A percentile compares a stretch with the other conserved stretches of the same genome.
Conservation (phyloP, 1,140 invertebrate genomes). For the Aphelinus certus region DNA sequence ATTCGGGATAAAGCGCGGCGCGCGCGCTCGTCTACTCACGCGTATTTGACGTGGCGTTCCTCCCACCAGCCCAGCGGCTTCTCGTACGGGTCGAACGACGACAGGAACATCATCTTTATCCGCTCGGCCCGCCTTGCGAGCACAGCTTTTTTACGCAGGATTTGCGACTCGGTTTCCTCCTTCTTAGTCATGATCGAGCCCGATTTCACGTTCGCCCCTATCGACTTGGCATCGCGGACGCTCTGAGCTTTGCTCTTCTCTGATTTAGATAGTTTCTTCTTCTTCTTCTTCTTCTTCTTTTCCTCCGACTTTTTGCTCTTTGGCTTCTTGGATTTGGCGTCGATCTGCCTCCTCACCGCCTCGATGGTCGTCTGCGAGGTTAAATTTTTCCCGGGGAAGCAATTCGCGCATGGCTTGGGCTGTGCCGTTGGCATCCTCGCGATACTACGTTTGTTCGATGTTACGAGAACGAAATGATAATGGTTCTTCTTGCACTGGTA, state of each 20-base stretch:
- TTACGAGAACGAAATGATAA: no score
- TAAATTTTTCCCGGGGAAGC: neutral
- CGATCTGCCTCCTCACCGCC: neutral
- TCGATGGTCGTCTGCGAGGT: neutral
- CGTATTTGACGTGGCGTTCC: constrained; percentile 50
- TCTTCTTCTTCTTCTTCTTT: no score
- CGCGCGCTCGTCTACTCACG: constrained; percentile 44
- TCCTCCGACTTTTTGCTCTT: neutral
- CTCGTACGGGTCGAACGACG: constrained; percentile 46
- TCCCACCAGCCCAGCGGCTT: constrained; percentile 51
- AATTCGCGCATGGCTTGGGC: no score
- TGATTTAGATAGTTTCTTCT: no score
- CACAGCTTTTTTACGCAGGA: neutral
- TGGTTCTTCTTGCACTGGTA: no score
- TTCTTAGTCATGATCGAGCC: neutral
- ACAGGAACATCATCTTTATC: constrained; percentile 37
- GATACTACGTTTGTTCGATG: no score
- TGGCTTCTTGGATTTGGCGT: neutral
- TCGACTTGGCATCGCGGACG: no score
- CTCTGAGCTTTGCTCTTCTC: no score
- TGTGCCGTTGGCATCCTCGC: no score
- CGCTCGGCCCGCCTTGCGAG: neutral
- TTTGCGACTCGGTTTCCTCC: neutral
- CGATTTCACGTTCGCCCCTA: no score
- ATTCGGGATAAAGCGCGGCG: no score